Evolutionary conservation across 2,888 invertebrate genomes (phyloP), one percentile per base, ranked within the genome.

Genomic region (Phyto melanocephala): DNA sequence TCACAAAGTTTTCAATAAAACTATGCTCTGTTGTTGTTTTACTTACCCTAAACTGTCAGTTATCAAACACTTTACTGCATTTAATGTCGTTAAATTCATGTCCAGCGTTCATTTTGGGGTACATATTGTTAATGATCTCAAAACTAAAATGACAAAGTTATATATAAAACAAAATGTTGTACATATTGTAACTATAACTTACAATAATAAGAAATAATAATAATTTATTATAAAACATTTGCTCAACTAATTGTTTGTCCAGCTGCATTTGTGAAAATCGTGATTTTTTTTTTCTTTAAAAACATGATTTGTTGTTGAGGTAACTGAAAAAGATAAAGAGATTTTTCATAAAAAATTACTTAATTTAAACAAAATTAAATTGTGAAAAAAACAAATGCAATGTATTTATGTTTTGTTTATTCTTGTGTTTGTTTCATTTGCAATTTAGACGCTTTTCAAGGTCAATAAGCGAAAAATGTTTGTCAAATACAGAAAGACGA

Each of bases 211-310:
- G 42, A 33, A 42, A 45, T 35, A 6, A 5, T 45, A 58, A 47
- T 56, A 47, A 22, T 47, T 70, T 22, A n/a, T n/a, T n/a, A n/a
- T n/a, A 35, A 22, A 45, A 58, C 20, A 22, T 58, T 58, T 52
- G 37, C 33, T 24, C 2, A 54, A 56, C 68, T 52, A 63, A 78
- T 60, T 72, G 50, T 67, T 72, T 72, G 60, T 67, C 71, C 78
- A 79, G 72, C 79, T 79, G 79, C 79, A 72, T 60, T 67, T 52
- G 33, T 54, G 28, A 15, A 40, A 67, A 42, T 79, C 72, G 79
- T 72, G 60, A 62, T 79, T 40, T 60, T 15, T 71, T 60, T 15
- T 60, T 42, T 54, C 28, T 52, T 4, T 47, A 56, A 17, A 47
- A 68, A 52, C 67, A 76, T 67, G 65, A 65, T 65, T 65, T 47